Evolutionary conservation across 35 echinoderm and acorn worm genomes (phyloP), one percentile per base, ranked within the genome.

Genomic region (Strongylocentrotus purpuratus): DNA sequence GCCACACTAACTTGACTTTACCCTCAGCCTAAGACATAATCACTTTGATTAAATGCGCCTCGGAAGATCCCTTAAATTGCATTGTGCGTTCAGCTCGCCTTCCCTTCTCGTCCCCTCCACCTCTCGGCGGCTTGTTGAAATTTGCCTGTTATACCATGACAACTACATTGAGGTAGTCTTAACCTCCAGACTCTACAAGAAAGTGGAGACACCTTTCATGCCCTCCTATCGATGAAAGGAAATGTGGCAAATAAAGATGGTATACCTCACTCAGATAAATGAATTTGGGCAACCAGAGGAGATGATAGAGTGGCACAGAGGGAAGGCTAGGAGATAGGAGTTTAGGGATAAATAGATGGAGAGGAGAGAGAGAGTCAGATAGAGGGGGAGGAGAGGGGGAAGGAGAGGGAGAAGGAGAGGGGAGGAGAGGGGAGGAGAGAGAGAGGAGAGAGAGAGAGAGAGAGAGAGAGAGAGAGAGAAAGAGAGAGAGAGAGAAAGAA

Each of bases 31-130:
- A 89, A 89, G 87, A 89, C 32, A 89, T 89, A 89, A 89, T 89
- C 87, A 89, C 87, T 89, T 89, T 89, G 87, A 89, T 89, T 89
- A 89, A 89, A 89, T 89, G 87, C 87, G 31, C 33, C 45, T 89
- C 87, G 18, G 87, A 45, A 89, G 87, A 33, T 89, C 45, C 32
- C 85, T 86, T 86, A 33, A 86, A 86, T 86, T 86, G 85, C 85
- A 31, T 86, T 86, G 85, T 86, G 85, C 85, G 33, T 86, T 86
- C 85, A 22, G 85, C 85, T 86, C 13, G 33, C n/a, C 85, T 18
- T 11, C 85, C 85, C 87, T 88, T 18, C 87, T 88, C 45, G 9
- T 22, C 87, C 87, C 31, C 33, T 22, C 85, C 85, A 9, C 85
- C 85, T 46, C 65, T 78, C 22, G 0, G 65, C n/a, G 4, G 65